Evolutionary conservation across 1,140 invertebrate genomes (phyloP).

Genomic region (Sycobia sp.): DNA sequence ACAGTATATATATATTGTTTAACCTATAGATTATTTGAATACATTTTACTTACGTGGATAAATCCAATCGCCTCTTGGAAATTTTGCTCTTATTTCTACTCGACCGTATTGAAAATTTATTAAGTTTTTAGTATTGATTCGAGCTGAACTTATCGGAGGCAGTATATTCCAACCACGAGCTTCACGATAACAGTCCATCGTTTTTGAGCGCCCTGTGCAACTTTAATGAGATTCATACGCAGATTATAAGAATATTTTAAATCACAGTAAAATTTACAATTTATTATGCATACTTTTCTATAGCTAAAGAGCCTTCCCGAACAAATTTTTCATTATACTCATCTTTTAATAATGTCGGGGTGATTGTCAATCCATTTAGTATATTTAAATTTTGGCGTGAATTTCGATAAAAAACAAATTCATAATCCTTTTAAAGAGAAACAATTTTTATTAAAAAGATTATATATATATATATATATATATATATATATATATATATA

Average conservation of each 20-base stretch:
- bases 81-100: conserved; percentile 68
- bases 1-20: too few relatives aligned
- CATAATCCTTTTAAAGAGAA: conserved; percentile 62
- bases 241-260: too few relatives aligned
- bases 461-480: too few relatives aligned
- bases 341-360: conserved; percentile 66
- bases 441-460: too few relatives aligned
- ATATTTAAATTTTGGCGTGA: conserved; percentile 65
- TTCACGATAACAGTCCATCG: conserved; percentile 59
- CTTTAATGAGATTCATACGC: conserved; percentile 49
- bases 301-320: conserved; percentile 43
- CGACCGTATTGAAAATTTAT: conserved; percentile 67
- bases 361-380: conserved; percentile 67
- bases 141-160: conserved; percentile 72
- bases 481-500: too few relatives aligned
- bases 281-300: background rate
- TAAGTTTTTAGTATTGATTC: conserved; percentile 67
- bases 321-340: conserved; percentile 65
- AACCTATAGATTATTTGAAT: too few relatives aligned
- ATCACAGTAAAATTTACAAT: too few relatives aligned
- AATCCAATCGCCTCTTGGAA: conserved; percentile 72
- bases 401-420: conserved; percentile 74
- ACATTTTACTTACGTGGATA: conserved; percentile 68
- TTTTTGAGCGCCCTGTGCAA: conserved; percentile 62
- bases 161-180: conserved; percentile 64